A percentile compares a stretch with the other conserved stretches of the same genome.
These are phyloP conservation scores for Coregonus sp. DNA, from an alignment of 2,797 vertebrate genomes.

Conservation along the genomic window DNA sequence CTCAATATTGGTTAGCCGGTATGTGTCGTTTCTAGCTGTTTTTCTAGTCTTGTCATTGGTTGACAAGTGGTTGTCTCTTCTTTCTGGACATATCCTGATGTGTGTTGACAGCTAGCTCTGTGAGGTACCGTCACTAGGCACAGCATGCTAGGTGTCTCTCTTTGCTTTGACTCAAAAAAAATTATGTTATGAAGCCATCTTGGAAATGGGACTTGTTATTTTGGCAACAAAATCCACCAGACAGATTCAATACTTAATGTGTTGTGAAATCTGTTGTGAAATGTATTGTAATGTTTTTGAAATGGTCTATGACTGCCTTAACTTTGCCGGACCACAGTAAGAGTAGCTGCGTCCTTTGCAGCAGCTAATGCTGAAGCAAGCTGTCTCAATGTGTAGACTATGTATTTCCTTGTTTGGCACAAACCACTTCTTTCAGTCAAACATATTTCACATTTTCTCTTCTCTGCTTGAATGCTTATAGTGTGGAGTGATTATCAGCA, in stretches of 20 bases:
- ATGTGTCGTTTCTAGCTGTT: slow-evolving; percentile 37
- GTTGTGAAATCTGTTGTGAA: too few relatives aligned
- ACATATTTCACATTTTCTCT: neutral
- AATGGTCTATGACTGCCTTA: too few relatives aligned
- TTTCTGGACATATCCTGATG: neutral
- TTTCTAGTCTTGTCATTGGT: neutral
- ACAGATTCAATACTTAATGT: neutral
- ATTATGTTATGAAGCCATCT: too few relatives aligned
- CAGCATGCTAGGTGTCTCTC: neutral
- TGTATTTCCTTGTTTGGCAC: neutral
- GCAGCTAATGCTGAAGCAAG: neutral
- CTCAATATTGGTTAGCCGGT: slow-evolving; percentile 47
- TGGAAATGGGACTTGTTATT: neutral
- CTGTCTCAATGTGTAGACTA: neutral
- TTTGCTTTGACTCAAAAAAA: too few relatives aligned
- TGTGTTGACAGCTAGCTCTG: neutral
- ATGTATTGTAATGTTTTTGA: too few relatives aligned
- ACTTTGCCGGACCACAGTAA: too few relatives aligned
- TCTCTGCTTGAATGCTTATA: neutral
- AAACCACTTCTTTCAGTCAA: neutral
- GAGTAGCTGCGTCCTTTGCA: too few relatives aligned
- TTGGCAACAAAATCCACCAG: neutral
- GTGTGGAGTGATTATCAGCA: neutral
- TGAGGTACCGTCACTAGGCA: neutral
- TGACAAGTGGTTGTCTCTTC: neutral